These are phyloP conservation scores for Meandrusa payeni DNA, from an alignment of 2,888 invertebrate genomes.

Conservation along the genomic window DNA sequence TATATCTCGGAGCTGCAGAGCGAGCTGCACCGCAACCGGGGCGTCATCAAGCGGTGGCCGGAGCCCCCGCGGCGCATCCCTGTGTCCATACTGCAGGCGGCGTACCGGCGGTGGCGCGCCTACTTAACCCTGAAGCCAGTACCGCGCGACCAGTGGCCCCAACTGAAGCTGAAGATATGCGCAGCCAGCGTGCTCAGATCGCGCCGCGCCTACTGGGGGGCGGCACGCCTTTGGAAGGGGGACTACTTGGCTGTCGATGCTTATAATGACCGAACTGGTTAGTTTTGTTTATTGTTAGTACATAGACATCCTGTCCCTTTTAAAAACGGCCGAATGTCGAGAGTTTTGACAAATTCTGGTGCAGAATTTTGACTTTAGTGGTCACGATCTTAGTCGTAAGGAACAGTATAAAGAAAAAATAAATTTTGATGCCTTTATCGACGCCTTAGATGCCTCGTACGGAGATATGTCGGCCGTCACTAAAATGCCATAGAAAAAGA, in stretches of 20 bases:
- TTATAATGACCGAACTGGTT: constrained; percentile 58
- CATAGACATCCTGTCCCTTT: no score
- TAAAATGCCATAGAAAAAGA: no score
- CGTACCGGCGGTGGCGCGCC: constrained; percentile 91
- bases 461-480: no score
- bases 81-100: constrained; percentile 82
- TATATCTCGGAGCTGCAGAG: constrained; percentile 56
- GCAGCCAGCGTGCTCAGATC: constrained; percentile 59
- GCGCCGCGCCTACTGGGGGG: constrained; percentile 61
- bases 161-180: constrained; percentile 81
- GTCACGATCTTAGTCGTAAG: no score
- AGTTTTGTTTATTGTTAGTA: constrained; percentile 28
- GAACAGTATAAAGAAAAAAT: no score
- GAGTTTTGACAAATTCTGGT: no score
- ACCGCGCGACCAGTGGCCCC: constrained; percentile 92
- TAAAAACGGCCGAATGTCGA: no score
- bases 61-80: constrained; percentile 84
- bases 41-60: constrained; percentile 85
- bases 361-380: no score
- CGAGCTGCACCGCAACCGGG: constrained; percentile 48
- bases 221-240: constrained; percentile 54
- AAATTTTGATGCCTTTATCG: no score
- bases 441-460: no score
- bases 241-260: constrained; percentile 60
- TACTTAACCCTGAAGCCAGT: constrained; percentile 91